These are phyloP conservation scores for Lasioglossum pauxillum DNA, from an alignment of 2,888 invertebrate species.

Conservation along the genomic window DNA sequence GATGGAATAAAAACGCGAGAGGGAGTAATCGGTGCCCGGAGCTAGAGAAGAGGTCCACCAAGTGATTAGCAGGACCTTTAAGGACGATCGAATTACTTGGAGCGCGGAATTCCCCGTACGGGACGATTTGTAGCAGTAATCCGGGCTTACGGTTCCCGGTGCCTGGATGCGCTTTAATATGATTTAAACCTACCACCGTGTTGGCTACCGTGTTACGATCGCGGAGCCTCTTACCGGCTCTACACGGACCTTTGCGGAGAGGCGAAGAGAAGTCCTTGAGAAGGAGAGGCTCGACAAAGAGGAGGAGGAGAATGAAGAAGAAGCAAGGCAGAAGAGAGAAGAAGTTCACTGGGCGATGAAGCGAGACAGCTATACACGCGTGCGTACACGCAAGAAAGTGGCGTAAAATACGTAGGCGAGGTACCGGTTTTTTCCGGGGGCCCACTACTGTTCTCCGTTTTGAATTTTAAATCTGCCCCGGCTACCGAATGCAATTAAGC, in stretches of 20 bases:
- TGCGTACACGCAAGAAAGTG: constrained; percentile 70
- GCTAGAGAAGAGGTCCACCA: neutral
- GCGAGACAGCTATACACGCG: constrained; percentile 58
- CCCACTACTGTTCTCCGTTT: constrained; percentile 48
- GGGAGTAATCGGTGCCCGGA: constrained; percentile 2
- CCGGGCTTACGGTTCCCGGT: constrained; percentile 67
- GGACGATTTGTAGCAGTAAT: constrained; percentile 64
- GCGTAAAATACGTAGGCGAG: constrained; percentile 70
- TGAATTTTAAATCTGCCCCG: constrained; percentile 66
- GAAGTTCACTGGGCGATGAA: constrained; percentile 18
- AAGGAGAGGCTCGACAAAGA: constrained; percentile 37
- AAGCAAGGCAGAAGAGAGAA: neutral
- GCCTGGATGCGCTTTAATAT: constrained; percentile 76
- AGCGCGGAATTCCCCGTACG: constrained; percentile 52
- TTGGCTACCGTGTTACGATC: constrained; percentile 78
- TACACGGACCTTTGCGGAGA: constrained; percentile 51
- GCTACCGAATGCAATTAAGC: constrained; percentile 59
- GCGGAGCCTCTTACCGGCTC: constrained; percentile 46
- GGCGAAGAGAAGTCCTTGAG: constrained; percentile 63
- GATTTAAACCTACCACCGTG: constrained; percentile 77
- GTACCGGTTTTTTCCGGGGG: constrained; percentile 57
- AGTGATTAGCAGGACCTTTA: constrained; percentile 46
- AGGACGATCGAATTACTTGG: constrained; percentile 63
- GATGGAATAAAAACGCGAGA: neutral
- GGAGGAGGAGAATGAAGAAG: neutral